Evolutionary conservation across 2,797 vertebrate genomes (phyloP).

Genomic region (Cheirogaleus major): DNA sequence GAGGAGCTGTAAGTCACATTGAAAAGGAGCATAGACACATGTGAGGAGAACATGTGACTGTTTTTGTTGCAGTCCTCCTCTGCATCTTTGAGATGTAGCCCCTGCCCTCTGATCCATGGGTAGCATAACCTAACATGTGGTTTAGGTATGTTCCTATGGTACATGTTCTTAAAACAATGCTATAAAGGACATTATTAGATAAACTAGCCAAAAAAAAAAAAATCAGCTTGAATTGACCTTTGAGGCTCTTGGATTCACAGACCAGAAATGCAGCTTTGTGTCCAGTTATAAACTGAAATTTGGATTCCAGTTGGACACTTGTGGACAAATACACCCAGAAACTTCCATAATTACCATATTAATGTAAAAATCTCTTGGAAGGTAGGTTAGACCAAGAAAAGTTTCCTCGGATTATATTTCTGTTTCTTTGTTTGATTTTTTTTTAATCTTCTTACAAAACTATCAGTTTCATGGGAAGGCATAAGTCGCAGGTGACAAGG

Average conservation of each 20-base stretch:
- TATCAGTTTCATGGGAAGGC: background rate
- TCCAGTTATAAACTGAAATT: background rate
- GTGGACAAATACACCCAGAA: background rate
- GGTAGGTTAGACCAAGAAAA: background rate
- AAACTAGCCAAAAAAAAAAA: background rate
- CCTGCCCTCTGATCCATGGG: accelerated
- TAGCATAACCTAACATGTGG: background rate
- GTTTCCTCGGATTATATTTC: background rate
- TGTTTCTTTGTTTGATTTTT: background rate
- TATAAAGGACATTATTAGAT: background rate
- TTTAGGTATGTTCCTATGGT: background rate
- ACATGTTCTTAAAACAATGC: background rate
- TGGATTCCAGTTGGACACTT: background rate
- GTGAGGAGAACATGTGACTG: background rate
- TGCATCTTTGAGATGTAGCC: background rate
- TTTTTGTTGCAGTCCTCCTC: background rate
- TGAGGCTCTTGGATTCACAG: background rate
- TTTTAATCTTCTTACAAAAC: background rate
- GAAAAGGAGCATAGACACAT: background rate
- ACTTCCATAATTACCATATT: background rate
- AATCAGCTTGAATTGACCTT: background rate
- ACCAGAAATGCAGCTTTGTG: background rate
- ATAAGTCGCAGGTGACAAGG: background rate
- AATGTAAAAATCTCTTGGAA: background rate
- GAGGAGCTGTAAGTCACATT: background rate